These are phyloP conservation scores for Drosophila tropicalis DNA, from an alignment of 1,140 invertebrate species.

Conservation along the genomic window DNA sequence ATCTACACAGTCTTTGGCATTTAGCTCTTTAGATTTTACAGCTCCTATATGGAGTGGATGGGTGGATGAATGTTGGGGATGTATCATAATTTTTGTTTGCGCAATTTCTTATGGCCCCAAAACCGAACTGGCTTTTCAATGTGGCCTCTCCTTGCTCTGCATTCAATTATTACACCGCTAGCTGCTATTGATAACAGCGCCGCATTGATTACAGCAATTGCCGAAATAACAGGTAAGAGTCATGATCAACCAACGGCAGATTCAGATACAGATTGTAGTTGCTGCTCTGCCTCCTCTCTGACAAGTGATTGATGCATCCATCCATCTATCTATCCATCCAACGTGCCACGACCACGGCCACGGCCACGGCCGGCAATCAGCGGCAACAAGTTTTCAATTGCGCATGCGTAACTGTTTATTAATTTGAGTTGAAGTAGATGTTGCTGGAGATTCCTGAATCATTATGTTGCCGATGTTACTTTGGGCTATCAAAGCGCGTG, in stretches of 20 bases:
- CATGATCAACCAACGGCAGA: conserved; percentile 46
- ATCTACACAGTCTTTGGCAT: conserved; percentile 16
- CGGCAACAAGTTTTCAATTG: conserved; percentile 57
- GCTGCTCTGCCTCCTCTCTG: conserved; percentile 18
- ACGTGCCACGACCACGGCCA: no score
- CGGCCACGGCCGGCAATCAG: conserved; percentile 38
- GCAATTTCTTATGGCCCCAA: conserved; percentile 61
- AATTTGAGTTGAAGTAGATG: conserved; percentile 50
- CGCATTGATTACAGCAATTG: conserved; percentile 64
- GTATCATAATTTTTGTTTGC: conserved; percentile 78
- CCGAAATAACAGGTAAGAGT: conserved; percentile 51
- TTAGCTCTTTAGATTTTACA: conserved; percentile 6
- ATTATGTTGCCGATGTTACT: conserved; percentile 41
- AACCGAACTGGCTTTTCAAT: conserved; percentile 27
- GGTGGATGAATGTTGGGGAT: conserved; percentile 19
- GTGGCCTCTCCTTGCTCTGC: conserved; percentile 8
- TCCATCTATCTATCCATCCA: neutral
- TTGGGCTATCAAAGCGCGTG: conserved; percentile 24
- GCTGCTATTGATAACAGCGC: conserved; percentile 61
- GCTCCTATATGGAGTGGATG: neutral
- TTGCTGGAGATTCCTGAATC: conserved; percentile 14
- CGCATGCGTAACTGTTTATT: conserved; percentile 79
- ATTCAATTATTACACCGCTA: conserved; percentile 64
- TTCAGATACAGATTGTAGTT: conserved; percentile 42
- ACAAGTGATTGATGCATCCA: conserved; percentile 57